These are phyloP conservation scores for Cricetomys ansorgei DNA, from an alignment of 2,113 vertebrate species.

Conservation along the genomic window DNA sequence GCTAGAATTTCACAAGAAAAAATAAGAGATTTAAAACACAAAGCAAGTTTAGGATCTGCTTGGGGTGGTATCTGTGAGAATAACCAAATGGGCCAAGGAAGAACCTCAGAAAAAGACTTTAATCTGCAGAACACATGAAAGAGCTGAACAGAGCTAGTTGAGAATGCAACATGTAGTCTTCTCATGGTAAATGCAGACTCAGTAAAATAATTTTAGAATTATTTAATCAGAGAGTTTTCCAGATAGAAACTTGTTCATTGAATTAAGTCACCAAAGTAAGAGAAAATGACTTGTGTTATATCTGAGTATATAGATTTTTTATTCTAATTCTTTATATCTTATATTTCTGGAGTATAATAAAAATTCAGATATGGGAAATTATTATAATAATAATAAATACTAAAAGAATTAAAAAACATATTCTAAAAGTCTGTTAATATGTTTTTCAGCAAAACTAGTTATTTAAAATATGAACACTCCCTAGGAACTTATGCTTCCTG, in stretches of 20 bases:
- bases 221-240: not conserved
- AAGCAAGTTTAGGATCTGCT: not conserved
- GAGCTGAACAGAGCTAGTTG: not conserved
- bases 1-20: not conserved
- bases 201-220: not conserved
- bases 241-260: not conserved
- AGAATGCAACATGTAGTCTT: not conserved
- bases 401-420: not conserved
- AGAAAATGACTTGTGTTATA: not conserved
- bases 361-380: not conserved
- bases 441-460: not conserved
- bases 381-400: not conserved
- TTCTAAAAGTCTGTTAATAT: not conserved
- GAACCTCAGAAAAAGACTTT: not conserved
- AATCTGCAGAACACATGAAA: not conserved
- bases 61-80: not conserved
- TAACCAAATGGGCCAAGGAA: not conserved
- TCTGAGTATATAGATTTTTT: not conserved
- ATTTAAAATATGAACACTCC: not conserved
- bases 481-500: not conserved
- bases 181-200: not conserved
- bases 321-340: not conserved
- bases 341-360: not conserved
- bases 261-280: not conserved
- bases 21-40: fast-evolving